These are phyloP conservation scores for Drosophila seguyi DNA, from an alignment of 1,140 invertebrate genomes.

Conservation along the genomic window DNA sequence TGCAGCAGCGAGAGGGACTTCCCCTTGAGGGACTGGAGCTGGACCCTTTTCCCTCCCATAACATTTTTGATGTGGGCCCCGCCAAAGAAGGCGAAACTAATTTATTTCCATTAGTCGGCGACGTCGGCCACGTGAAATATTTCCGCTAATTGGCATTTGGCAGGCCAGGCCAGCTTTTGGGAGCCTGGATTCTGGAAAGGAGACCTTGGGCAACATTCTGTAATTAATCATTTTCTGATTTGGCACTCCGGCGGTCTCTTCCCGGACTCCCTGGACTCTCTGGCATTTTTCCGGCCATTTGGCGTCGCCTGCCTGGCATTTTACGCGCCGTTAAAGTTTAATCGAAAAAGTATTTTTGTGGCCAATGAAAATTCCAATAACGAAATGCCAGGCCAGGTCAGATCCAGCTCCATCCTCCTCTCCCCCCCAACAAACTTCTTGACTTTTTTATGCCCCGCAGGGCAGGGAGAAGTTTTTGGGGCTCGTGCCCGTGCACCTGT, in stretches of 20 bases:
- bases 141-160: slow-evolving; percentile 76
- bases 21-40: too few species aligned
- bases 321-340: slow-evolving; percentile 82
- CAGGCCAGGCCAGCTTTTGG: slow-evolving; percentile 15
- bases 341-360: slow-evolving; percentile 82
- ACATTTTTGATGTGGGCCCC: slow-evolving; percentile 44
- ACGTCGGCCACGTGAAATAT: slow-evolving; percentile 57
- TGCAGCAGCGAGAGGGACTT: too few species aligned
- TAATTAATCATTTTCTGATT: slow-evolving; percentile 82
- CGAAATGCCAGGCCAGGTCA: slow-evolving; percentile 56
- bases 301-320: slow-evolving; percentile 50
- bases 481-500: slow-evolving; percentile 2
- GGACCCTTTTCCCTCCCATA: too few species aligned
- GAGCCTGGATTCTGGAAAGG: too few species aligned
- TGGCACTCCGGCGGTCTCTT: slow-evolving; percentile 27
- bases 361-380: slow-evolving; percentile 81
- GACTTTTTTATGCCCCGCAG: slow-evolving; percentile 59
- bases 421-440: slow-evolving; percentile 57
- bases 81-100: slow-evolving; percentile 46
- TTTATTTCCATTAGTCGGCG: slow-evolving; percentile 70
- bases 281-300: slow-evolving; percentile 52
- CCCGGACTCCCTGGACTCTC: neutral
- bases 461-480: slow-evolving; percentile 35
- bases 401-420: neutral
- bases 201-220: slow-evolving; percentile 40